Evolutionary conservation across 2,888 invertebrate species (phyloP), one percentile per base, ranked within the genome.

Genomic region (Clepsis dumicolana): DNA sequence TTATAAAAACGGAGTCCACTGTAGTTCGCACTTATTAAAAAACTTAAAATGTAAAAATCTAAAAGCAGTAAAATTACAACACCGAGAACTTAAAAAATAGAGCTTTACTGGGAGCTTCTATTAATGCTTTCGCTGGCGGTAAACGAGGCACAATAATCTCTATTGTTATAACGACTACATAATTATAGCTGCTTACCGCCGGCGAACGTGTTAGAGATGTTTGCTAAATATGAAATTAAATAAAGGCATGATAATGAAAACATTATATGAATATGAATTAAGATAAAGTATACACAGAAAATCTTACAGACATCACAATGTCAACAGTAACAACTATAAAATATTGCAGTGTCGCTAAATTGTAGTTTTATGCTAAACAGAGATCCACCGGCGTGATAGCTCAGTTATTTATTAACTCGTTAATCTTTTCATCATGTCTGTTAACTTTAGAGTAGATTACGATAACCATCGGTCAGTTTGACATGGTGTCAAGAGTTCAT

Each of bases 401-500:
- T 2, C 18, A 59, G 12, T 68, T 59, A 64, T 64, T 64, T 64
- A 68, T 64, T 59, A 59, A 32, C 62, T 67, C 18, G 62, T 67
- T 61, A 61, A 66, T 66, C 66, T 62, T 56, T 54, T 63, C 67
- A 63, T 62, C 62, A 41, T 48, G 62, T 41, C 67, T 27, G 48
- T 35, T 53, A 54, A 44, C 27, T 50, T 41, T 32, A 38, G 48
- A 29, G 12, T 35, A 38, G 35, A 27, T 62, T 38, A 24, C 16
- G 67, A 62, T 50, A 27, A 27, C n/a, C 24, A 62, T 66, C 56
- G 50, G 54, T 16, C 35, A 48, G 61, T 62, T 68, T 63, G 68
- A 68, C 68, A 63, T 56, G 18, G 38, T 68, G 68, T 64, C 68
- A 68, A 18, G 25, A 41, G 57, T 59, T 59, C 24, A 64, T 52